Conservation (phyloP, 2,888 invertebrate species). For the Formica aserva region DNA sequence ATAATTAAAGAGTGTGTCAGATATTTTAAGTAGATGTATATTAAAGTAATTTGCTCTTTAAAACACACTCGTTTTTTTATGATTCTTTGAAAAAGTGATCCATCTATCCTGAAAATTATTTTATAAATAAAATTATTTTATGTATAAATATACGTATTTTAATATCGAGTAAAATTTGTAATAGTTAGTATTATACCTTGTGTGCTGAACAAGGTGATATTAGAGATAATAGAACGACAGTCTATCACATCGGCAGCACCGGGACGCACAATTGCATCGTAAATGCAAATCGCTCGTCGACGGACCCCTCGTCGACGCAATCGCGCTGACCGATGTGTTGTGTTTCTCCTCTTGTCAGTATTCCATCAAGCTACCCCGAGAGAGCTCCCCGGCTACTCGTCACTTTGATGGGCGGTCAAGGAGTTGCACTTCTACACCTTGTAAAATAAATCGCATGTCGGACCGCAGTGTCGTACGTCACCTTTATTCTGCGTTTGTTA, state of each 20-base stretch:
- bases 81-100: neutral
- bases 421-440: conserved; percentile 61
- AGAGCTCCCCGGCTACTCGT: conserved; percentile 47
- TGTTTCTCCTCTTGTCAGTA: conserved; percentile 62
- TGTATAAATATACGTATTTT: neutral
- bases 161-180: neutral
- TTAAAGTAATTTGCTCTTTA: neutral
- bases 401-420: conserved; percentile 66
- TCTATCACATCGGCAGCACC: conserved; percentile 27
- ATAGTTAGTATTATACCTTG: neutral
- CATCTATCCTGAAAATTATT: neutral
- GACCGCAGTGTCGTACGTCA: conserved; percentile 70
- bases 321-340: conserved; percentile 45
- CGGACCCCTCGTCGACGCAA: conserved; percentile 35
- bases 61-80: neutral
- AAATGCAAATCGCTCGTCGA: conserved; percentile 53
- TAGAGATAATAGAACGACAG: conserved; percentile 36
- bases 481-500: conserved; percentile 68
- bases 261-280: conserved; percentile 49
- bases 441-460: conserved; percentile 73
- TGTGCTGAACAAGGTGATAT: neutral
- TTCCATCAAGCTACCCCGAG: conserved; percentile 46
- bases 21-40: neutral
- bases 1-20: neutral
- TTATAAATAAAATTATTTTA: neutral